A percentile compares a stretch with the other conserved stretches of the same genome.
Evolutionary conservation across 2,888 invertebrate genomes (phyloP).

Genomic region (Pristionchus entomophagus): DNA sequence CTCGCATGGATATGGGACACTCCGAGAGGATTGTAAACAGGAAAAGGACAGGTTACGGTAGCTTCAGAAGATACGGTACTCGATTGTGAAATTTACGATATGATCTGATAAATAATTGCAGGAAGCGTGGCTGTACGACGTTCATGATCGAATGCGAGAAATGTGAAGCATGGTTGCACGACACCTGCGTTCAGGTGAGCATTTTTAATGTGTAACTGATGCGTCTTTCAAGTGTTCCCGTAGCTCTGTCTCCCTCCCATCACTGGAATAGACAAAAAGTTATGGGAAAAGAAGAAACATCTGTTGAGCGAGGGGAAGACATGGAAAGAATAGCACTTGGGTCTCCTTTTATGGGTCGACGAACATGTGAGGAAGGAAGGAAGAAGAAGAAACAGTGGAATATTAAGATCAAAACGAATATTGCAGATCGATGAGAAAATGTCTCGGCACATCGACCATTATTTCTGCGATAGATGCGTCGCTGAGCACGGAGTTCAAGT

Average conservation of each 20-base stretch:
- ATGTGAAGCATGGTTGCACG: conserved; percentile 99
- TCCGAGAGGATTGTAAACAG: too few species aligned
- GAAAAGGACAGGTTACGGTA: background rate
- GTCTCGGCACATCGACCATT: background rate
- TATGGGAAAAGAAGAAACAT: conserved; percentile 10
- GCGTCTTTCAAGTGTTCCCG: too few species aligned
- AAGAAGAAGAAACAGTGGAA: background rate
- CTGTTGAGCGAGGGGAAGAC: background rate
- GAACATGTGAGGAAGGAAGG: background rate
- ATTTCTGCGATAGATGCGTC: background rate
- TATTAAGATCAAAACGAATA: background rate
- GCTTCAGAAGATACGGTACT: background rate
- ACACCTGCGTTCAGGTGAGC: conserved; percentile 86
- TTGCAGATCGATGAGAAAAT: conserved; percentile 9
- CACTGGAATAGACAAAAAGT: background rate
- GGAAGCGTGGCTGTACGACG: background rate
- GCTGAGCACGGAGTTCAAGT: background rate
- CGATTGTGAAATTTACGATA: too few species aligned
- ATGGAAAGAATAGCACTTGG: background rate
- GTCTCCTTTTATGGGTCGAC: background rate
- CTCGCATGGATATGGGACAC: background rate
- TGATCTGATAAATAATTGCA: background rate
- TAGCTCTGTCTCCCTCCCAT: background rate
- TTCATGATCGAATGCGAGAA: conserved; percentile 84
- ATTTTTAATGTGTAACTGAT: too few species aligned